These are phyloP conservation scores for Alethe diademata DNA, from an alignment of 2,113 vertebrate genomes.

Conservation along the genomic window DNA sequence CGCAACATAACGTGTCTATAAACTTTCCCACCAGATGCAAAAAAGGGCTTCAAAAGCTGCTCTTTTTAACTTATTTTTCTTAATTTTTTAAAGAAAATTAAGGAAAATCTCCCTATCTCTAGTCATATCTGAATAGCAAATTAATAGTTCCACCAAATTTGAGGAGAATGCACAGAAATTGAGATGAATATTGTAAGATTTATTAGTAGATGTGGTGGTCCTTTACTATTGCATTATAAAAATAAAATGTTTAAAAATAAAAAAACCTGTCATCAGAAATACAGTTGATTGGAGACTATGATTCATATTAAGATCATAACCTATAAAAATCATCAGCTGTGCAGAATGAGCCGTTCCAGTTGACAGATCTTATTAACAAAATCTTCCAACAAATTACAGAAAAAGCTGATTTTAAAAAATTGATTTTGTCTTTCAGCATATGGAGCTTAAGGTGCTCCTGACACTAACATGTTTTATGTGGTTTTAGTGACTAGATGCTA, in stretches of 20 bases:
- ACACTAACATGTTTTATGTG: slow-evolving; percentile 30
- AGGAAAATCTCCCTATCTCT: not conserved
- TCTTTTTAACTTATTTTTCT: not conserved
- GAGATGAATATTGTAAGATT: not conserved
- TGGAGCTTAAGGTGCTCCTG: slow-evolving; percentile 18
- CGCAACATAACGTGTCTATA: slow-evolving; percentile 67
- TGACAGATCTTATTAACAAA: slow-evolving; percentile 70
- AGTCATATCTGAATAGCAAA: not conserved
- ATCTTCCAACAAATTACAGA: slow-evolving; percentile 65
- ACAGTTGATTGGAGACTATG: slow-evolving; percentile 66
- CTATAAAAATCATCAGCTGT: slow-evolving; percentile 75
- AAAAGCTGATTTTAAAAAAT: slow-evolving; percentile 51
- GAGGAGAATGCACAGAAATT: not conserved
- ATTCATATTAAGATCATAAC: slow-evolving; percentile 76
- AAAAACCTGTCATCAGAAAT: slow-evolving; percentile 53
- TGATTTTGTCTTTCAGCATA: slow-evolving; percentile 63
- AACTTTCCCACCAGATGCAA: slow-evolving; percentile 39
- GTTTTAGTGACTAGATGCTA: slow-evolving; percentile 36
- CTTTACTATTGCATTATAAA: not conserved
- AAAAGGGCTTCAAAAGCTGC: not conserved
- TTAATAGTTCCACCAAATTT: not conserved
- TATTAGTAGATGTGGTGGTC: not conserved
- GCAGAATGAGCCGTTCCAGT: slow-evolving; percentile 67
- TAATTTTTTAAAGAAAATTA: not conserved
- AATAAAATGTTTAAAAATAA: slow-evolving; percentile 54